Conservation (phyloP, 2,113 vertebrate genomes). For the Hippocampus mohnikei region DNA sequence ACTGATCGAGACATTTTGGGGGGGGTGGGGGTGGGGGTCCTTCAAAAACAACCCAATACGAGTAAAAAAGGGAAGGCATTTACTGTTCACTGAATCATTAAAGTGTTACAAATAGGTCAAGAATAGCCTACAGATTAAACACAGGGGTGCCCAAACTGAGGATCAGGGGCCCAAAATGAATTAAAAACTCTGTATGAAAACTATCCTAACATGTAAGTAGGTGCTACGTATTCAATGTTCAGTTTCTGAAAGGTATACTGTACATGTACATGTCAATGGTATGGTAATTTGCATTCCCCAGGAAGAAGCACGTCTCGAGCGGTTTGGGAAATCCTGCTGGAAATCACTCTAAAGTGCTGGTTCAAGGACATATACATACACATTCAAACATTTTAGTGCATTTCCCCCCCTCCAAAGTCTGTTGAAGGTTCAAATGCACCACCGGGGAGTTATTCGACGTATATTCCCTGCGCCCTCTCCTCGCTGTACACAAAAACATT, state of each 20-base stretch:
- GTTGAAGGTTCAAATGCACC: slow-evolving; percentile 52
- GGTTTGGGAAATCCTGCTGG: slow-evolving; percentile 7
- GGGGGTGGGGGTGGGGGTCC: not conserved
- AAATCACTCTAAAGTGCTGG: slow-evolving; percentile 73
- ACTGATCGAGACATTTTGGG: not conserved
- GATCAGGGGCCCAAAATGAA: not conserved
- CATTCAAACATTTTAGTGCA: slow-evolving; percentile 62
- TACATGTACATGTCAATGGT: not conserved
- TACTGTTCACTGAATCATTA: too few relatives aligned
- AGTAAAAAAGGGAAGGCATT: too few relatives aligned
- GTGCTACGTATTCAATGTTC: not conserved
- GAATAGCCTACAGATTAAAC: not conserved
- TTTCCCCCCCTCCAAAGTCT: slow-evolving; percentile 32
- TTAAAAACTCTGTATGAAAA: not conserved
- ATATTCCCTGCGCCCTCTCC: slow-evolving; percentile 36
- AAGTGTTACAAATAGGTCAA: not conserved
- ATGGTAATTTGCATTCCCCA: not conserved
- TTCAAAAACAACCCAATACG: too few relatives aligned
- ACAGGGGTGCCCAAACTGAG: not conserved
- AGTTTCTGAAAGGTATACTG: not conserved
- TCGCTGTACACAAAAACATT: slow-evolving; percentile 55
- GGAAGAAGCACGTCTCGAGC: not conserved
- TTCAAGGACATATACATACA: slow-evolving; percentile 60
- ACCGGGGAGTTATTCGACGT: slow-evolving; percentile 49
- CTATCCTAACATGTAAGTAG: not conserved